Evolutionary conservation across 1,140 invertebrate species (phyloP), one percentile per base, ranked within the genome.

Genomic region (Polyergus mexicanus): DNA sequence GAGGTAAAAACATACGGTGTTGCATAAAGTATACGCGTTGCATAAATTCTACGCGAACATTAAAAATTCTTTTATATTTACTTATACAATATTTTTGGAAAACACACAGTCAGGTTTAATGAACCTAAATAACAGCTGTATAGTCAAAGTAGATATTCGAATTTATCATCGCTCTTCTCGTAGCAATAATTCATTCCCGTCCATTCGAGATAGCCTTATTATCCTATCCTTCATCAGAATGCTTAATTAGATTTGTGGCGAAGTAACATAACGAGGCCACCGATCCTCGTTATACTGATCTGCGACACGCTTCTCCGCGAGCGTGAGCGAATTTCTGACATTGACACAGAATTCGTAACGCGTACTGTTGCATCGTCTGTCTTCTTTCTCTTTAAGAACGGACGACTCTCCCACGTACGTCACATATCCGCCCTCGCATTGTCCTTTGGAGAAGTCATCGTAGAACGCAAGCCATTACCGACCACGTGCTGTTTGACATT

Each of bases 261-360:
- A 54, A 51, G 44, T 19, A 54, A 16, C 3, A 8, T 38, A 56
- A 56, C 63, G 62, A 80, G 74, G 38, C 25, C 25, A 11, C 28
- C n/a, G 22, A 78, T 38, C 19, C 3, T 56, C 44, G 44, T 66
- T 44, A 16, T 4, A 38, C 16, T 16, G 38, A 62, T 68, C 16
- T 3, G 11, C 47, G n/a, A 56, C 63, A 16, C 44, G n/a, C 8
- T 69, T 69, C 16, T 56, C 65, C 19, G 47, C 47, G 16, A 51
- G 16, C 47, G 16, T 19, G 22, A 66, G 38, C 38, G 25, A 81
- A 83, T 74, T 83, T 83, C 68, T 56, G 62, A 80, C 87, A 89
- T 89, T 89, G 88, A 85, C 80, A 88, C 86, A 66, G 66, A 74
- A 88, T 72, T 44, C 38, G 22, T 25, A 25, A 56, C 25, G n/a